Evolutionary conservation across 2,888 invertebrate genomes (phyloP).

Genomic region (Scaeva pyrastri): DNA sequence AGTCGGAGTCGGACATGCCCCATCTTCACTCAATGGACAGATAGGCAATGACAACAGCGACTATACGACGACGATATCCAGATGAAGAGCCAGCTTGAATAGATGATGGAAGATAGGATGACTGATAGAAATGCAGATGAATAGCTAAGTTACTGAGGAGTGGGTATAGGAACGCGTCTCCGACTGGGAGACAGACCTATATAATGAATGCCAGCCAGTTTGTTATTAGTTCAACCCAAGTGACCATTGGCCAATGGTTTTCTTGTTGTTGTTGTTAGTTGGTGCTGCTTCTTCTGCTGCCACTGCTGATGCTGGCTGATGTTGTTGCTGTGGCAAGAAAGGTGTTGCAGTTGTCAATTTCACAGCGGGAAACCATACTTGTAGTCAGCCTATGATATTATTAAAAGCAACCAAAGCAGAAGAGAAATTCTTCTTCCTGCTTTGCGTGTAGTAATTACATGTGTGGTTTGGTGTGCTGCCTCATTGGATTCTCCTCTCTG

Average conservation of each 20-base stretch:
- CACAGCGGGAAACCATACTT: conserved; percentile 67
- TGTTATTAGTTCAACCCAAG: conserved; percentile 71
- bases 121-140: conserved; percentile 74
- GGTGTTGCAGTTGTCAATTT: conserved; percentile 76
- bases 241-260: conserved; percentile 66
- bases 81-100: conserved; percentile 67
- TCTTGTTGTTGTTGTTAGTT: conserved; percentile 4
- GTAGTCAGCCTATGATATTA: conserved; percentile 49
- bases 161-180: conserved; percentile 49
- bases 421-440: conserved; percentile 60
- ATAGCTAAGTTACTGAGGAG: conserved; percentile 31
- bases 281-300: neutral
- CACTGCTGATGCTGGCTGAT: conserved; percentile 1
- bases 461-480: conserved; percentile 56
- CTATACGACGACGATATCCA: conserved; percentile 59
- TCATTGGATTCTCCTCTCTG: conserved; percentile 33
- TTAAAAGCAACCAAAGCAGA: conserved; percentile 47
- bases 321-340: conserved; percentile 42
- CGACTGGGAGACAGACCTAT: conserved; percentile 63
- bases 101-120: conserved; percentile 73
- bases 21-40: conserved; percentile 59
- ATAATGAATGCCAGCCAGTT: conserved; percentile 72
- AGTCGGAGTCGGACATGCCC: neutral
- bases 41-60: conserved; percentile 50
- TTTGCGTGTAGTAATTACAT: conserved; percentile 67